Conservation (phyloP, 2,113 vertebrate species). For the Vidua chalybeata region DNA sequence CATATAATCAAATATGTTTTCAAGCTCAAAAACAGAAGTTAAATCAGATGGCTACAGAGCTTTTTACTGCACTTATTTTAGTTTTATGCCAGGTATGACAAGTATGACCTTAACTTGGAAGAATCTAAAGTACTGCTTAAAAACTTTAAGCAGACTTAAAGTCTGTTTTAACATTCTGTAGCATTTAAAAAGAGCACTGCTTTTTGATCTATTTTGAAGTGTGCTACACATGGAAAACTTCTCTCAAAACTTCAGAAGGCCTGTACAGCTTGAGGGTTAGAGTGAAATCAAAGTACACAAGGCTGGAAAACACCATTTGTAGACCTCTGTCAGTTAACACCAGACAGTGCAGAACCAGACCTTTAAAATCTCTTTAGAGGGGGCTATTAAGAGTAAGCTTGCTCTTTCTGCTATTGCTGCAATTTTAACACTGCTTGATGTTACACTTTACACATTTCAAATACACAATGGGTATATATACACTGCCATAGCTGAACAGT, state of each 20-base stretch:
- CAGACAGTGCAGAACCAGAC: not conserved
- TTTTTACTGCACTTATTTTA: constrained; percentile 4
- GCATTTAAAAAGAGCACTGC: not conserved
- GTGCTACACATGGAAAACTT: constrained; percentile 19
- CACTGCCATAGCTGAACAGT: not conserved
- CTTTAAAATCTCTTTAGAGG: not conserved
- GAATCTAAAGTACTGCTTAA: constrained; percentile 5
- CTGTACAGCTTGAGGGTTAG: not conserved
- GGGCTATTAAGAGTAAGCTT: not conserved
- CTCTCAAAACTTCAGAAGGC: constrained; percentile 15
- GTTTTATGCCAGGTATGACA: constrained; percentile 18
- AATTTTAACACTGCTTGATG: not conserved
- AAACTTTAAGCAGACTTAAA: not conserved
- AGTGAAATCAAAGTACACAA: constrained; percentile 2
- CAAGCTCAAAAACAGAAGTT: constrained; percentile 42
- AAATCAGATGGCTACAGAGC: constrained; percentile 7
- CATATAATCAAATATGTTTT: constrained; percentile 19
- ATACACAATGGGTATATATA: not conserved
- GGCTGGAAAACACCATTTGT: not conserved
- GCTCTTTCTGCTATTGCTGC: not conserved
- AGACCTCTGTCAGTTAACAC: not conserved
- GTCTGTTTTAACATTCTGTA: not conserved
- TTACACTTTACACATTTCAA: not conserved
- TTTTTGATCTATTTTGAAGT: not conserved
- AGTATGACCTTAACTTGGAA: not conserved